A percentile compares a stretch with the other conserved stretches of the same genome.
These are phyloP conservation scores for Egretta garzetta DNA, from an alignment of 2,113 vertebrate species.

Conservation along the genomic window DNA sequence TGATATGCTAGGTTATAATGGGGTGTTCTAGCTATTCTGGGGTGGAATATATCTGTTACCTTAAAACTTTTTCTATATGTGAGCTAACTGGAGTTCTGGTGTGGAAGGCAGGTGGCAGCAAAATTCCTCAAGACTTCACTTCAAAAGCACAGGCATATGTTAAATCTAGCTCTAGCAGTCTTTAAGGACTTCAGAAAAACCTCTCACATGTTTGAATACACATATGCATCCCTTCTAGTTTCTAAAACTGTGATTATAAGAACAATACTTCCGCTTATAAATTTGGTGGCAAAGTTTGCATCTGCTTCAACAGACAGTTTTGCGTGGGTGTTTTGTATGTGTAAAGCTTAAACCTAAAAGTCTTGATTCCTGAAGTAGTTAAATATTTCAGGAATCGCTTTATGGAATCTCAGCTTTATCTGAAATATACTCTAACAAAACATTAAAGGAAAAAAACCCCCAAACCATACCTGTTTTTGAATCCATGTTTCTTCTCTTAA, in stretches of 20 bases:
- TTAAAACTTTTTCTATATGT: neutral
- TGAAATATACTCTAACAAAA: neutral
- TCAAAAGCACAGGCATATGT: neutral
- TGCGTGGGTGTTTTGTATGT: neutral
- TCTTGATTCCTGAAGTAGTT: neutral
- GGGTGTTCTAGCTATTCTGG: neutral
- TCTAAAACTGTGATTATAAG: neutral
- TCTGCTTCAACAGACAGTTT: neutral
- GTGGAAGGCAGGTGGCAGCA: conserved; percentile 38
- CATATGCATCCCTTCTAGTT: neutral
- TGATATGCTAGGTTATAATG: neutral
- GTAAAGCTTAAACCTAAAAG: neutral
- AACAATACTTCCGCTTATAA: neutral
- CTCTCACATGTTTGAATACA: neutral
- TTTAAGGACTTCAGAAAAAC: neutral
- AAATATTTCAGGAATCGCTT: neutral
- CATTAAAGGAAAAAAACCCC: neutral
- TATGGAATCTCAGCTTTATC: neutral
- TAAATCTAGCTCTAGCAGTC: neutral
- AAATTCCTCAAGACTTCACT: neutral
- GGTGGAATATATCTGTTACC: neutral
- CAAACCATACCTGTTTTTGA: neutral
- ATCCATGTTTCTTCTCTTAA: neutral
- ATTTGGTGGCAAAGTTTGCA: neutral
- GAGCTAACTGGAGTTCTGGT: neutral